Percentiles rank a stretch among this genome's conserved stretches.
Evolutionary conservation across 2,113 vertebrate species (phyloP).

Genomic region (Erythrocebus patas): DNA sequence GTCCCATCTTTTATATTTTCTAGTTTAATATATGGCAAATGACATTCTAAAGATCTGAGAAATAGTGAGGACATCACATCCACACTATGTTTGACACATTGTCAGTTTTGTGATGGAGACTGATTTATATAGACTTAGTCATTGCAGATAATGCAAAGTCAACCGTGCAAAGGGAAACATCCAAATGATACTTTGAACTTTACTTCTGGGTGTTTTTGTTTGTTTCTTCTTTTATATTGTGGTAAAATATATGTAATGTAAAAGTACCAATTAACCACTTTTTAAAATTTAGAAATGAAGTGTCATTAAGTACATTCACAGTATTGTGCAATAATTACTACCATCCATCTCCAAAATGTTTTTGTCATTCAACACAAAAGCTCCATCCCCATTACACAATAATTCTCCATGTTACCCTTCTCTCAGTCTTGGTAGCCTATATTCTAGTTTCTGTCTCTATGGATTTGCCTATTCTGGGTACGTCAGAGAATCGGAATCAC

Average conservation of each 20-base stretch:
- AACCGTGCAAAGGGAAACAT: background rate
- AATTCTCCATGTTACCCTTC: rapidly evolving
- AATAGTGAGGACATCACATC: background rate
- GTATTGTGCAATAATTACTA: rapidly evolving
- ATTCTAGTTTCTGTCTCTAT: background rate
- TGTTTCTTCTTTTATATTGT: background rate
- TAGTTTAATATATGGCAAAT: background rate
- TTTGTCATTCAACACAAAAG: background rate
- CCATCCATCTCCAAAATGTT: background rate
- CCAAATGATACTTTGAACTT: background rate
- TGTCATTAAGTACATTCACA: background rate
- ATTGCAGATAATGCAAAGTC: background rate
- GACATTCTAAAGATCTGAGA: background rate
- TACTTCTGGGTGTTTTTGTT: too few species aligned
- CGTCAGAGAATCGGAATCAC: background rate
- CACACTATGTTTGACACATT: background rate
- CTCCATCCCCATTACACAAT: too few species aligned
- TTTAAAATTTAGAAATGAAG: background rate
- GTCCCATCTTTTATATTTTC: background rate
- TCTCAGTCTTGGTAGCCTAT: rapidly evolving
- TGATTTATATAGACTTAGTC: background rate
- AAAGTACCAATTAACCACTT: background rate
- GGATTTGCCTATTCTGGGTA: background rate
- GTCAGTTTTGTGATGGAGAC: background rate
- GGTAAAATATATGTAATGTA: background rate